These are phyloP conservation scores for Neomorphus geoffroyi DNA, from an alignment of 2,797 vertebrate genomes.

Conservation along the genomic window DNA sequence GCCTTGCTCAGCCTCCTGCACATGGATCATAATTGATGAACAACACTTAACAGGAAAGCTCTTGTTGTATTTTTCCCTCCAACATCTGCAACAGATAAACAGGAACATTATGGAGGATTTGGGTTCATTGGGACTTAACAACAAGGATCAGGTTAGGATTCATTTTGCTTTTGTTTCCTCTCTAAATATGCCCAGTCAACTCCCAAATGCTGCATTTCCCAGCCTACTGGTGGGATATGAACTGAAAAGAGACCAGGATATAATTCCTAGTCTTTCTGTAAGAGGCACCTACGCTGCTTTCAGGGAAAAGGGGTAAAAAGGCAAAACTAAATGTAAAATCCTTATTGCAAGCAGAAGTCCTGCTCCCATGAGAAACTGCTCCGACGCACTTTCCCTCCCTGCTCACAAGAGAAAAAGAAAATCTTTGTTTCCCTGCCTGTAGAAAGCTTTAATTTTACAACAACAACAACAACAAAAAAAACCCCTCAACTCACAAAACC, in stretches of 20 bases:
- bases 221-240: not conserved
- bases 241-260: constrained; percentile 3
- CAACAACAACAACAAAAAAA: constrained; percentile 38
- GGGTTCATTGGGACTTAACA: not conserved
- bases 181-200: not conserved
- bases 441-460: constrained; percentile 52
- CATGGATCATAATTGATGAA: not conserved
- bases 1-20: accelerated
- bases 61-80: not conserved
- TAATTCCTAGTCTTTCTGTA: constrained; percentile 1
- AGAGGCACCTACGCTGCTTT: not conserved
- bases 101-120: not conserved
- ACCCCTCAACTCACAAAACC: constrained; percentile 49
- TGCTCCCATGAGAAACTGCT: constrained; percentile 53
- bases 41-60: not conserved
- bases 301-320: not conserved
- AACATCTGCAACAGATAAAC: not conserved
- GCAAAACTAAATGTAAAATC: constrained; percentile 43
- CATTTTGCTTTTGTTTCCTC: not conserved
- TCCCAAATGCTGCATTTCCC: constrained; percentile 24
- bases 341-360: constrained; percentile 36
- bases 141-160: not conserved
- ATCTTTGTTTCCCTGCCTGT: constrained; percentile 49
- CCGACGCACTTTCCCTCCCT: constrained; percentile 15
- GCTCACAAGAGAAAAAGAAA: constrained; percentile 47